phyloP scores from a whole-genome alignment of 2,888 invertebrate genomes.

The Luperina nickerlii region DNA sequence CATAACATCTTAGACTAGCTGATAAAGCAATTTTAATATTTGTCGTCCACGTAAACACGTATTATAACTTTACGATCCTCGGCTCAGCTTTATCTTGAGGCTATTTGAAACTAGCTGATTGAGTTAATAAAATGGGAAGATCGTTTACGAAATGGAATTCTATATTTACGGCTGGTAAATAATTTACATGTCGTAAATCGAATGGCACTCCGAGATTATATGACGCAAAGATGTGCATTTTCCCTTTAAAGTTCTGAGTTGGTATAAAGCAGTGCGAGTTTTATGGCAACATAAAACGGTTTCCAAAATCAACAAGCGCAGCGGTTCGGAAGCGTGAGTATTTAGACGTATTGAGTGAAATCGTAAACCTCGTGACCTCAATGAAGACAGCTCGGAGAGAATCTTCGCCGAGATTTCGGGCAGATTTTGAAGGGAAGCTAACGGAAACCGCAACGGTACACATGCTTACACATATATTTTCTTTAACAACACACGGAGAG shows the following conservation, averaged over 20 bases:
- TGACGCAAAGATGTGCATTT: slow-evolving; percentile 68
- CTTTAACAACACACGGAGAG: slow-evolving; percentile 24
- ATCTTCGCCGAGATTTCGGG: slow-evolving; percentile 62
- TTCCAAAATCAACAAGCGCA: slow-evolving; percentile 81
- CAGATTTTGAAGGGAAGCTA: slow-evolving; percentile 70
- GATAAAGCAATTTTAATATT: slow-evolving; percentile 63
- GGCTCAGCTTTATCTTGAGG: slow-evolving; percentile 19
- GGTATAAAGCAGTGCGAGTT: slow-evolving; percentile 68
- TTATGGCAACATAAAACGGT: slow-evolving; percentile 75
- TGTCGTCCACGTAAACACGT: slow-evolving; percentile 32
- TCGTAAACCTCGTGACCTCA: slow-evolving; percentile 85
- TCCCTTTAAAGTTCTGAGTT: slow-evolving; percentile 68
- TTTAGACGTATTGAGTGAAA: slow-evolving; percentile 82
- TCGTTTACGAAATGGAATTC: slow-evolving; percentile 70
- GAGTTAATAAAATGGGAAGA: slow-evolving; percentile 56
- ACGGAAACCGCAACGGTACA: slow-evolving; percentile 61
- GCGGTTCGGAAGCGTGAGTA: slow-evolving; percentile 71
- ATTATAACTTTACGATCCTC: slow-evolving; percentile 46
- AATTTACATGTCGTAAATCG: slow-evolving; percentile 79
- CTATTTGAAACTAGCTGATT: slow-evolving; percentile 35
- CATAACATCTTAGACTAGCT: slow-evolving; percentile 40
- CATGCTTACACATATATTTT: slow-evolving; percentile 12
- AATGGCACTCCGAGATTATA: slow-evolving; percentile 67
- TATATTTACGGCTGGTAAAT: slow-evolving; percentile 75
- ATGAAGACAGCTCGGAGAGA: slow-evolving; percentile 75